Conservation (phyloP, 2,113 vertebrate species). For the Paratilapia polleni region DNA sequence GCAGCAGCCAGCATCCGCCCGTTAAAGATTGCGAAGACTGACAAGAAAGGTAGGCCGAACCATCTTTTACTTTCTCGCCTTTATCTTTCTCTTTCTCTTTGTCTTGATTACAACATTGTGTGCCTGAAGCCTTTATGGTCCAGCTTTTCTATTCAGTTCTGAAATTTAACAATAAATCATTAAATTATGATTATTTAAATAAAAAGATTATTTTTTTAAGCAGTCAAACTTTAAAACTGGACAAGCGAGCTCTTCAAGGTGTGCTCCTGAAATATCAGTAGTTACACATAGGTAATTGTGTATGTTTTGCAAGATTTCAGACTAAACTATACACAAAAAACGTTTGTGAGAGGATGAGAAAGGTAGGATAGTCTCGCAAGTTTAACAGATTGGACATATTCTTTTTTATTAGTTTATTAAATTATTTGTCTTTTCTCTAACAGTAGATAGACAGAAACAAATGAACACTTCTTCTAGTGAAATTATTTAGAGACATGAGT, state of each 20-base stretch:
- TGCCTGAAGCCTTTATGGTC: background rate
- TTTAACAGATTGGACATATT: background rate
- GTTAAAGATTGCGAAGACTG: conserved; percentile 20
- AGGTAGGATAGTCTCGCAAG: background rate
- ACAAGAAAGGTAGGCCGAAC: conserved; percentile 53
- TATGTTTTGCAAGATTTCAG: background rate
- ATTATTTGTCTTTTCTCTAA: background rate
- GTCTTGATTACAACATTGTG: background rate
- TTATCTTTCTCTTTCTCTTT: background rate
- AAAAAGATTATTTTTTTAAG: background rate
- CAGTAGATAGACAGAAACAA: background rate
- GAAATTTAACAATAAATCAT: background rate
- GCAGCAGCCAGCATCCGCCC: conserved; percentile 36
- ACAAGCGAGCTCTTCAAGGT: background rate
- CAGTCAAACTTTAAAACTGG: background rate
- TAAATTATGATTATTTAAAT: background rate
- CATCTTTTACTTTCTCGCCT: conserved; percentile 1
- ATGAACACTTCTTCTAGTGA: background rate
- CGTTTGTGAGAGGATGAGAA: background rate
- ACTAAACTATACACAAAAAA: background rate
- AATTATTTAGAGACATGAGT: background rate
- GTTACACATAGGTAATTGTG: background rate
- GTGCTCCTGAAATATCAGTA: background rate
- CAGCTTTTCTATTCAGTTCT: background rate
- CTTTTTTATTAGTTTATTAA: background rate